Base-by-base conservation (phyloP, 2,113 vertebrate species). In the Phylloscopus trochilus region DNA sequence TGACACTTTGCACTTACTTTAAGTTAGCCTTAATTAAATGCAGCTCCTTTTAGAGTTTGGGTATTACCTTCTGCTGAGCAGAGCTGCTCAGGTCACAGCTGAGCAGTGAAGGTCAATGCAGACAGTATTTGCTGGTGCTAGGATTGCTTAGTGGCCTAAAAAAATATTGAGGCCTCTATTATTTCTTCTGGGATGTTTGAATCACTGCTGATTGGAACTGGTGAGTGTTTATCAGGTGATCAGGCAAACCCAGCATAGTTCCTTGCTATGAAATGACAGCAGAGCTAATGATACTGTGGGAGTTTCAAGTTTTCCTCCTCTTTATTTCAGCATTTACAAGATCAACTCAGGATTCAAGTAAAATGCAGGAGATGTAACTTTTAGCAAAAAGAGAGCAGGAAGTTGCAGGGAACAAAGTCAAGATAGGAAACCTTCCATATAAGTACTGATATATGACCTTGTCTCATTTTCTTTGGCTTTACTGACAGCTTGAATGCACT, bases 391-490 rank as follows among this genome's bases (percentile, higher is more conserved):
- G 62, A 62, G n/a, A 74, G 30, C 52, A 59, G 7, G 41, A 81
- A 14, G 53, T 31, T 74, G 6, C n/a, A 73, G 53, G 47, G 21
- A 90, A 69, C 47, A 87, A 95, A 87, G 68, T 55, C 6, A 44
- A 41, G 89, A 63, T 58, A 52, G 62, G 73, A 63, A 66, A 69
- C 85, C 8, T 93, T 83, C 79, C 16, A 19, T 35, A 31, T 43
- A 75, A 28, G n/a, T 84, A 60, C 35, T 90, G n/a, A 77, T 94
- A 33, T 79, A 78, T 86, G 47, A 89, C 24, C 23, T 37, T 82
- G 63, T 83, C 28, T 79, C 58, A 96, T 96, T 95, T 93, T 69
- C 70, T 91, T 91, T 64, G 59, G 24, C 46, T 66, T 93, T 91
- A 55, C 22, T 90, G 59, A 55, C 59, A 79, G 35, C 47, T 69